phyloP scores from a whole-genome alignment of 1,140 invertebrate species.

The Calliopsis andreniformis region DNA sequence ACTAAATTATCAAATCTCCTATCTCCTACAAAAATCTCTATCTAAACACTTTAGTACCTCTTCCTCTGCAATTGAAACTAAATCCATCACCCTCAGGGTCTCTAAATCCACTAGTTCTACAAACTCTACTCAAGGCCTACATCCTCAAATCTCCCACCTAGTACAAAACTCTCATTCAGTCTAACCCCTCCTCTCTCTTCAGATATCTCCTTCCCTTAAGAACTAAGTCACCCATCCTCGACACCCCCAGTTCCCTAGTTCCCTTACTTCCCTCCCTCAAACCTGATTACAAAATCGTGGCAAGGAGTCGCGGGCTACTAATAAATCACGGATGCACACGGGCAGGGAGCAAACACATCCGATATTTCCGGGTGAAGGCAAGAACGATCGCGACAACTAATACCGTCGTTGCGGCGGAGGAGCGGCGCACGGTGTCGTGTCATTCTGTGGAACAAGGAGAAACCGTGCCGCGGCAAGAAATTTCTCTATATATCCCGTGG shows the following conservation, averaged over 20 bases:
- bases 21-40: no score
- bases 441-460: conserved; percentile 50
- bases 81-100: conserved; percentile 12
- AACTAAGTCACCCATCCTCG: no score
- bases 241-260: no score
- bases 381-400: conserved; percentile 38
- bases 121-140: no score
- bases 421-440: conserved; percentile 32
- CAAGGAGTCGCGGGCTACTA: conserved; percentile 16
- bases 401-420: conserved; percentile 16
- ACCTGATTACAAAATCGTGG: conserved; percentile 2
- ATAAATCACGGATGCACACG: conserved; percentile 27
- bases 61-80: neutral
- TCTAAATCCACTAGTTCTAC: no score
- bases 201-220: no score
- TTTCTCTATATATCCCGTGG: conserved; percentile 33
- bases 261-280: no score
- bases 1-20: no score
- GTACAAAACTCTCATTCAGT: no score
- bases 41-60: no score
- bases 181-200: no score
- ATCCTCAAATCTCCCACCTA: no score
- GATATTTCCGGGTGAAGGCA: conserved; percentile 48
- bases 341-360: conserved; percentile 12
- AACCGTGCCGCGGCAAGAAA: conserved; percentile 43